Conservation (phyloP, 2,888 invertebrate genomes). For the Endotricha flammealis region DNA sequence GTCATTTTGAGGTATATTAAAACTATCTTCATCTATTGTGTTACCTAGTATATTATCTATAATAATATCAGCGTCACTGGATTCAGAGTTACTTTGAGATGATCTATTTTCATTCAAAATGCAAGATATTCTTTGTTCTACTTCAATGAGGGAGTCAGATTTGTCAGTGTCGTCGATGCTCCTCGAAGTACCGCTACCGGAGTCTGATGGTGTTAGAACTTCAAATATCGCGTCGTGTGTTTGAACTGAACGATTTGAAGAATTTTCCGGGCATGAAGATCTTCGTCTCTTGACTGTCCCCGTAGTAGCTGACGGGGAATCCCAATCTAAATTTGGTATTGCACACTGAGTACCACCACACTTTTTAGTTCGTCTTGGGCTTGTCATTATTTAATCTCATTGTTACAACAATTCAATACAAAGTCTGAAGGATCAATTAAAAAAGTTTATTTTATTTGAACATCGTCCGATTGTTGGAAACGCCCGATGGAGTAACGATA, state of each 20-base stretch:
- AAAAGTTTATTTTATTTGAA: constrained; percentile 31
- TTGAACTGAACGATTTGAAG: constrained; percentile 31
- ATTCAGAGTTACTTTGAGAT: constrained; percentile 69
- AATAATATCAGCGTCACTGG: constrained; percentile 62
- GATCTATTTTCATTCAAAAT: constrained; percentile 70
- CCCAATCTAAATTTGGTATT: constrained; percentile 80
- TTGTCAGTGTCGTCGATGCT: constrained; percentile 56
- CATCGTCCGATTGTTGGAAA: constrained; percentile 36
- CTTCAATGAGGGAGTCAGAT: constrained; percentile 58
- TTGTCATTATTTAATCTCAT: constrained; percentile 71
- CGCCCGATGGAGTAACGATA: constrained; percentile 27
- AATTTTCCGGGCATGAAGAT: constrained; percentile 71
- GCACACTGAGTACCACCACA: constrained; percentile 52
- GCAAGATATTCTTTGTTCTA: constrained; percentile 70
- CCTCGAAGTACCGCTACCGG: constrained; percentile 60
- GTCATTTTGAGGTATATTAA: constrained; percentile 41
- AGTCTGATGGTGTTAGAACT: constrained; percentile 62
- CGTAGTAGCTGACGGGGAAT: constrained; percentile 83
- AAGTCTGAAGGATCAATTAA: constrained; percentile 6
- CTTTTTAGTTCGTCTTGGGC: constrained; percentile 70
- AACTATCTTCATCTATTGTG: constrained; percentile 39
- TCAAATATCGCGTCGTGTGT: constrained; percentile 55
- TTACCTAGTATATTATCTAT: constrained; percentile 58
- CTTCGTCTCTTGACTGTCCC: constrained; percentile 85
- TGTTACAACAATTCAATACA: constrained; percentile 24